These are phyloP conservation scores for Caenorhabditis latens DNA, from an alignment of 1,140 invertebrate genomes.

Conservation along the genomic window DNA sequence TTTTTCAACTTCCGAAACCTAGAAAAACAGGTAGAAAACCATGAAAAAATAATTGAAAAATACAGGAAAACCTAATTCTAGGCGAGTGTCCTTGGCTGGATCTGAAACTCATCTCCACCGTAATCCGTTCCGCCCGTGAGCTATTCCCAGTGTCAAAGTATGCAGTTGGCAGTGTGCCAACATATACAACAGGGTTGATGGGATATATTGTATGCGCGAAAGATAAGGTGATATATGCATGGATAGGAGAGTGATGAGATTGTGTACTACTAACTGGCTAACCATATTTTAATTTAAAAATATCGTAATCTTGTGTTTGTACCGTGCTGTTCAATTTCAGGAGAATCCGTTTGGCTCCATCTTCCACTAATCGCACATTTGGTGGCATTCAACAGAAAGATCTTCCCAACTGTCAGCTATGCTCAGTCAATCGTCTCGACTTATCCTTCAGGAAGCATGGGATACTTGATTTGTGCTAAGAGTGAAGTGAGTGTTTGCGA, in stretches of 20 bases:
- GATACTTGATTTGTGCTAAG: slow-evolving; percentile 87
- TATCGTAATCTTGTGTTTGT: background rate
- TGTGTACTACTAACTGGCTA: too few relatives aligned
- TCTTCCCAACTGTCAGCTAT: slow-evolving; percentile 87
- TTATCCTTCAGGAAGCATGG: slow-evolving; percentile 95
- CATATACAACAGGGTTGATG: slow-evolving; percentile 95
- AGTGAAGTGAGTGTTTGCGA: slow-evolving; percentile 62
- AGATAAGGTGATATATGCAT: slow-evolving; percentile 69
- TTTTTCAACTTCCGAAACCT: too few relatives aligned
- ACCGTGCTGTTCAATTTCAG: slow-evolving; percentile 80
- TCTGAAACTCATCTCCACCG: slow-evolving; percentile 84
- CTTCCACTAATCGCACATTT: slow-evolving; percentile 85
- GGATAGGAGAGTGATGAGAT: background rate
- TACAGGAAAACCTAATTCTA: slow-evolving; percentile 79
- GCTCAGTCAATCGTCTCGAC: slow-evolving; percentile 89
- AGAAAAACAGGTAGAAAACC: background rate
- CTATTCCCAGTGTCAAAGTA: slow-evolving; percentile 87
- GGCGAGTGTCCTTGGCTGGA: slow-evolving; percentile 93
- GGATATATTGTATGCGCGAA: slow-evolving; percentile 89
- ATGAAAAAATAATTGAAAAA: background rate
- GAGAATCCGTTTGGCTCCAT: slow-evolving; percentile 90
- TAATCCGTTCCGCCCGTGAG: slow-evolving; percentile 84
- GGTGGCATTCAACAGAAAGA: slow-evolving; percentile 83
- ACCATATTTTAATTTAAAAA: too few relatives aligned
- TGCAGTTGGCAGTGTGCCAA: slow-evolving; percentile 88